phyloP scores from a whole-genome alignment of 2,113 vertebrate genomes.

The Regulus satrapa region DNA sequence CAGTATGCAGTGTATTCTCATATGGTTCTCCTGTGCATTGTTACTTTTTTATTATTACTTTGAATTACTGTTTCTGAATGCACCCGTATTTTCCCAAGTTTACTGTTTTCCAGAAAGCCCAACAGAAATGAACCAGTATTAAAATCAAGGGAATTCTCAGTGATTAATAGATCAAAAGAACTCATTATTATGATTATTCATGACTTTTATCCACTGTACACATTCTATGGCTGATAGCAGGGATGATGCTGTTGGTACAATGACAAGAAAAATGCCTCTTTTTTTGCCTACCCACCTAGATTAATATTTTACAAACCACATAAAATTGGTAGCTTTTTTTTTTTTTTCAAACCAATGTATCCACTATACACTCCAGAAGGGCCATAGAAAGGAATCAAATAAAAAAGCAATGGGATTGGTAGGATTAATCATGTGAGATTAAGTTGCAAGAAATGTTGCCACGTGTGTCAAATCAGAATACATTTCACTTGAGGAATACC shows the following conservation, averaged over 20 bases:
- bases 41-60: not conserved
- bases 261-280: not conserved
- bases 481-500: not conserved
- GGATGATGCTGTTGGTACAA: not conserved
- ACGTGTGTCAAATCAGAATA: not conserved
- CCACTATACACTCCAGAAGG: not conserved
- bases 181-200: not conserved
- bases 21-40: not conserved
- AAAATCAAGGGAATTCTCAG: not conserved
- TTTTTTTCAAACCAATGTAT: not conserved
- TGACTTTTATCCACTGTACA: not conserved
- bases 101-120: not conserved
- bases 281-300: not conserved
- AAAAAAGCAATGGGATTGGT: not conserved
- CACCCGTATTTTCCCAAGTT: not conserved
- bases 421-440: not conserved
- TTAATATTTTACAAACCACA: not conserved
- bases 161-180: not conserved
- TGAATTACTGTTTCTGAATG: not conserved
- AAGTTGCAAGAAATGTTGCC: not conserved
- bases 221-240: not conserved
- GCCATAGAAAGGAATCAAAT: not conserved
- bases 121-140: not conserved
- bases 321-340: not conserved
- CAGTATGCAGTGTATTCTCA: not conserved